Evolutionary conservation across 2,797 vertebrate genomes (phyloP).

Genomic region (Acrossocheilus wenchowensis): DNA sequence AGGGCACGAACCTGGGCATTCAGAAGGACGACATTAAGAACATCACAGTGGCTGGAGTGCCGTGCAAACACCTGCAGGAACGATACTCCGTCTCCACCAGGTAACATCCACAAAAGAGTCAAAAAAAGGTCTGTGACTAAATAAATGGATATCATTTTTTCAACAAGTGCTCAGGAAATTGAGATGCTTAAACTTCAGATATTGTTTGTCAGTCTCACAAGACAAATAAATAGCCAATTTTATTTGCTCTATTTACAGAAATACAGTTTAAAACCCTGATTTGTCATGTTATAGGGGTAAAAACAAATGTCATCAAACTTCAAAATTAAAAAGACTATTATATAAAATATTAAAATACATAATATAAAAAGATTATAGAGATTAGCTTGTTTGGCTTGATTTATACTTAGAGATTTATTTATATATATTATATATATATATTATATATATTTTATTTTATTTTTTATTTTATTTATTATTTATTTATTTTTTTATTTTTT

Average conservation of each 20-base stretch:
- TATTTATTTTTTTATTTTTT: too few relatives aligned
- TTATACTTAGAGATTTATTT: too few relatives aligned
- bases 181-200: not conserved
- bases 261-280: not conserved
- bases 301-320: not conserved
- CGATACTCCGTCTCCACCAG: slow-evolving; percentile 92
- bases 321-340: not conserved
- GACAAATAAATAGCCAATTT: not conserved
- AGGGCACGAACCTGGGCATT: slow-evolving; percentile 92
- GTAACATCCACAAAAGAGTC: slow-evolving; percentile 68
- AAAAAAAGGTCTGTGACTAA: not conserved
- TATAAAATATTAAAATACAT: not conserved
- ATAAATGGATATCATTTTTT: not conserved
- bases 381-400: too few relatives aligned
- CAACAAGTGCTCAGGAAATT: not conserved
- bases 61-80: slow-evolving; percentile 83
- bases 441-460: too few relatives aligned
- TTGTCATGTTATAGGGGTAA: not conserved
- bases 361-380: not conserved
- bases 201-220: not conserved
- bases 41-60: slow-evolving; percentile 83
- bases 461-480: too few relatives aligned
- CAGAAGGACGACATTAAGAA: slow-evolving; percentile 84
- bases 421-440: too few relatives aligned
- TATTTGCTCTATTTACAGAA: not conserved